A percentile compares a stretch with the other conserved stretches of the same genome.
Conservation (phyloP, 2,113 vertebrate genomes). For the Cranoglanis bouderius region DNA sequence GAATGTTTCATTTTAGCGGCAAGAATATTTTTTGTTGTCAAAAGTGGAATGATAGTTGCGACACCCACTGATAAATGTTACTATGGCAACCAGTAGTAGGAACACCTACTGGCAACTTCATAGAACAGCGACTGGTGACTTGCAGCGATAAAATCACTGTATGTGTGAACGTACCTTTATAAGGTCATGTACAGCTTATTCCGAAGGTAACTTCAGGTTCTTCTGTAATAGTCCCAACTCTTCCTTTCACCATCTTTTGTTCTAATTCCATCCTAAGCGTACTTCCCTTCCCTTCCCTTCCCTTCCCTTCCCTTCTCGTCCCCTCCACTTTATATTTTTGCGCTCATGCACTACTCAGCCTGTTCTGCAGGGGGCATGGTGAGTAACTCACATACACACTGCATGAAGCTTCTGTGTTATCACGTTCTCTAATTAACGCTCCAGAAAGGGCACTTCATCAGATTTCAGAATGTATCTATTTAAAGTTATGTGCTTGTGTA, state of each 20-base stretch:
- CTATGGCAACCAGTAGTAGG: no score
- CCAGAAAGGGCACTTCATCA: neutral
- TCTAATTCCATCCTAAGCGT: conserved; percentile 1
- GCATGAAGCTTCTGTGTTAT: conserved; percentile 19
- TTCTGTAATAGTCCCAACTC: neutral
- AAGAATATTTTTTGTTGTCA: no score
- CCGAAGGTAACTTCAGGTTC: neutral
- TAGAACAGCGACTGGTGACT: no score
- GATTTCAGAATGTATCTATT: neutral
- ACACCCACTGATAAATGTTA: no score
- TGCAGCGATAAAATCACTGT: no score
- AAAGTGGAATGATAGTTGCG: no score
- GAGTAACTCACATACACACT: conserved; percentile 30
- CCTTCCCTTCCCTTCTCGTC: neutral
- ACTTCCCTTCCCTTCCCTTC: neutral
- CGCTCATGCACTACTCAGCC: conserved; percentile 29
- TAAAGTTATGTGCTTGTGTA: neutral
- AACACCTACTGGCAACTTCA: no score
- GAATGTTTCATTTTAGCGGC: no score
- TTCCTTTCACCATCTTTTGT: neutral
- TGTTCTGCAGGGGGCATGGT: conserved; percentile 46
- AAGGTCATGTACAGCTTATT: neutral
- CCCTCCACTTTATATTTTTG: neutral
- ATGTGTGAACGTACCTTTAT: neutral
- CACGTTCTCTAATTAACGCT: neutral